Conservation (phyloP, 1,140 invertebrate species). For the Heterodera schachtii region DNA sequence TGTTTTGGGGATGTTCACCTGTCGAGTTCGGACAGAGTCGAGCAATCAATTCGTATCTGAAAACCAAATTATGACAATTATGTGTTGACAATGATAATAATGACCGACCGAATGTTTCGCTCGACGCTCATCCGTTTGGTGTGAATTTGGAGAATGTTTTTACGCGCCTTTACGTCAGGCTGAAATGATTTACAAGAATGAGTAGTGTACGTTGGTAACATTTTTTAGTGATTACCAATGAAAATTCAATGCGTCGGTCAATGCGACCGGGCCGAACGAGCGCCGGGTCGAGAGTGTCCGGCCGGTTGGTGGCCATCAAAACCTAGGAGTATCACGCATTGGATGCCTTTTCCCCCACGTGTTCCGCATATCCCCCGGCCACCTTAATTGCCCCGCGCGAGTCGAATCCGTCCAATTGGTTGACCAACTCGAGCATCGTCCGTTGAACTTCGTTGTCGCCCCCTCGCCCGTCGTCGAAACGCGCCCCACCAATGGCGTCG, state of each 20-base stretch:
- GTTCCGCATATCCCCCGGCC: background rate
- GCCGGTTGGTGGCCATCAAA: conserved; percentile 97
- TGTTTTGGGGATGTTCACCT: conserved; percentile 63
- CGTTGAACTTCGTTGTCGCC: conserved; percentile 97
- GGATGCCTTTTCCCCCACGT: no score
- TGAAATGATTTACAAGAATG: conserved; percentile 39
- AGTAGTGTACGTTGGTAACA: no score
- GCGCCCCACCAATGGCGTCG: conserved; percentile 95
- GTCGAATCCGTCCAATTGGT: conserved; percentile 96
- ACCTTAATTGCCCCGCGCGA: conserved; percentile 98
- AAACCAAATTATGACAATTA: background rate
- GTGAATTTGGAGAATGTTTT: conserved; percentile 98
- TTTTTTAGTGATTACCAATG: conserved; percentile 66
- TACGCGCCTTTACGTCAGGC: conserved; percentile 74
- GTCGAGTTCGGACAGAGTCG: conserved; percentile 96
- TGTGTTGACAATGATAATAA: background rate
- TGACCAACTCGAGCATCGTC: conserved; percentile 99
- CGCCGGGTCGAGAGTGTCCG: conserved; percentile 96
- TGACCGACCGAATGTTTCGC: conserved; percentile 80
- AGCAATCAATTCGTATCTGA: conserved; percentile 84
- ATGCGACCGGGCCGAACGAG: conserved; percentile 94
- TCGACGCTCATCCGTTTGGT: conserved; percentile 98
- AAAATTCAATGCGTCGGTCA: conserved; percentile 97
- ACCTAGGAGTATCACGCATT: conserved; percentile 70
- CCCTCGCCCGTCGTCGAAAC: conserved; percentile 97